phyloP scores from a whole-genome alignment of 1,140 invertebrate species.

The Caerostris darwini region DNA sequence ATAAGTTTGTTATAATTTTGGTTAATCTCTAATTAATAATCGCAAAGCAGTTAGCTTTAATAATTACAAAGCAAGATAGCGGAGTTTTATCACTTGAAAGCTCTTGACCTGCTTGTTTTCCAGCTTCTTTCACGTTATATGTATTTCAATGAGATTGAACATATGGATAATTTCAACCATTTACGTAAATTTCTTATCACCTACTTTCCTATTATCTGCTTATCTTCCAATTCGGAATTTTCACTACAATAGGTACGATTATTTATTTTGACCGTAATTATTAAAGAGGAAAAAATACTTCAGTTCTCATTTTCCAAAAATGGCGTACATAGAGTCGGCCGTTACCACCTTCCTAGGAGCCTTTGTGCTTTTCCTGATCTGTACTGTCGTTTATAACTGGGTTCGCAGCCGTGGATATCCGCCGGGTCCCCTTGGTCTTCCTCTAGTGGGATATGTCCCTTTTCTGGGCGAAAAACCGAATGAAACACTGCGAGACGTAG shows the following conservation, averaged over 20 bases:
- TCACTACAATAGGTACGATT: neutral
- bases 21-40: no score
- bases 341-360: slow-evolving; percentile 17
- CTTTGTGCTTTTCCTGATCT: neutral
- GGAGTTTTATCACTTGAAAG: no score
- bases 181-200: neutral
- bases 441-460: slow-evolving; percentile 76
- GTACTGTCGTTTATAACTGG: slow-evolving; percentile 13
- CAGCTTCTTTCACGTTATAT: no score
- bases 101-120: no score
- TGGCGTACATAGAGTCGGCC: neutral
- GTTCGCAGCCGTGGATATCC: neutral
- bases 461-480: slow-evolving; percentile 77
- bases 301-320: neutral
- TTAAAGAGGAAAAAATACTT: neutral
- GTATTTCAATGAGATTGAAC: neutral
- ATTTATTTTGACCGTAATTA: no score
- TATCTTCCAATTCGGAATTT: neutral
- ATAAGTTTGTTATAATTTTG: no score
- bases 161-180: neutral
- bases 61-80: no score
- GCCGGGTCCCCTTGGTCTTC: slow-evolving; percentile 67
- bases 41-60: no score
- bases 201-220: neutral
- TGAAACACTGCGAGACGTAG: slow-evolving; percentile 55